These are phyloP conservation scores for Euplagia quadripunctaria DNA, from an alignment of 2,888 invertebrate genomes.

Conservation along the genomic window DNA sequence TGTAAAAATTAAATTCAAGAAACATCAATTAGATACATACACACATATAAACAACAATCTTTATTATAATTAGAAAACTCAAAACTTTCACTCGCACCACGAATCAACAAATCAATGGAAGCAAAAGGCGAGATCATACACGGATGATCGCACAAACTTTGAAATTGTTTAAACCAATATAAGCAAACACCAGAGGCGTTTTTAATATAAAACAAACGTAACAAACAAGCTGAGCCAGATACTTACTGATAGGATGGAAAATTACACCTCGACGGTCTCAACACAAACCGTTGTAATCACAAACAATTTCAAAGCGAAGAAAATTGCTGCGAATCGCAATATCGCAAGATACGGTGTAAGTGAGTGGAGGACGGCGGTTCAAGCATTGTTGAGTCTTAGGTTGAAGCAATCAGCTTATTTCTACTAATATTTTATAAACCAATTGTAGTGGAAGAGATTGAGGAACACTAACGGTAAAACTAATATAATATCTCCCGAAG, in stretches of 20 bases:
- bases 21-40: neutral
- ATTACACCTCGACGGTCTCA: constrained; percentile 69
- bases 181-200: constrained; percentile 45
- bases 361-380: neutral
- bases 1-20: neutral
- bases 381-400: neutral
- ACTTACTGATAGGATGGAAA: constrained; percentile 66
- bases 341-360: constrained; percentile 51
- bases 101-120: constrained; percentile 32
- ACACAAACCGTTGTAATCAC: constrained; percentile 75
- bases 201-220: constrained; percentile 64
- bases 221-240: constrained; percentile 42
- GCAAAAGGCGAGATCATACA: constrained; percentile 24
- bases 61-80: neutral
- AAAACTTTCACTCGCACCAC: constrained; percentile 1
- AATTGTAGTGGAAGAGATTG: neutral
- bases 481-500: too few species aligned
- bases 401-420: constrained; percentile 20
- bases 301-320: constrained; percentile 76
- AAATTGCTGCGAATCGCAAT: constrained; percentile 75
- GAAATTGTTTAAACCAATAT: constrained; percentile 47
- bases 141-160: constrained; percentile 32
- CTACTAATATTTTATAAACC: too few species aligned
- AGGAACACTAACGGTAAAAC: too few species aligned
- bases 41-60: neutral